These are phyloP conservation scores for Portunus trituberculatus DNA, from an alignment of 1,140 invertebrate species.

Conservation along the genomic window DNA sequence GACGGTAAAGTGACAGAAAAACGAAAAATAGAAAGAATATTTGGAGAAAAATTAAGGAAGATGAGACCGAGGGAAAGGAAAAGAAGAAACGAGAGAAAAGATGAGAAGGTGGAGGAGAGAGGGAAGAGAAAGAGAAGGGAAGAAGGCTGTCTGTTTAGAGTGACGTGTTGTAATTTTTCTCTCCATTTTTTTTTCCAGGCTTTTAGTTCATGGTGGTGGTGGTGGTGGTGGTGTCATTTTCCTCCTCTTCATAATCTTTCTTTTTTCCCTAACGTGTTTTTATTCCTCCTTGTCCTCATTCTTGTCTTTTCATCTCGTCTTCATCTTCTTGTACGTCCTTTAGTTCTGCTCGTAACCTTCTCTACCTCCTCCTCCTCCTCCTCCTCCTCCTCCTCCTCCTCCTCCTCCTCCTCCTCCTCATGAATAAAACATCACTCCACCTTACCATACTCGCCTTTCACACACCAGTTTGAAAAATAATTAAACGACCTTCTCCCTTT, in stretches of 20 bases:
- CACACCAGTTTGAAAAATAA: not conserved
- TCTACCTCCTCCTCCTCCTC: not conserved
- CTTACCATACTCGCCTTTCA: not conserved
- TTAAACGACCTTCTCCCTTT: not conserved
- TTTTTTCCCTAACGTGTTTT: not conserved
- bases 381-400: not conserved
- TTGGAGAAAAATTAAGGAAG: no score
- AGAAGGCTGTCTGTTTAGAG: no score
- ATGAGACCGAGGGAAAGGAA: no score
- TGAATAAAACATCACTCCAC: not conserved
- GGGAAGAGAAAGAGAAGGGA: no score
- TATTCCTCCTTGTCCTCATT: not conserved
- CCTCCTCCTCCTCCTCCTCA: constrained; percentile 8
- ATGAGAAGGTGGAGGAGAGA: no score
- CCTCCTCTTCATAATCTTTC: not conserved
- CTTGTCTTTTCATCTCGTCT: not conserved
- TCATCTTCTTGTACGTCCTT: not conserved
- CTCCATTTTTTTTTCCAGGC: no score
- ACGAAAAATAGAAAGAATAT: no score
- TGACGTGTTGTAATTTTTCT: no score
- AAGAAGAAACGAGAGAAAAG: no score
- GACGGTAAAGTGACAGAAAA: no score
- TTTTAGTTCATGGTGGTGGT: no score
- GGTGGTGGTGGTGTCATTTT: not conserved
- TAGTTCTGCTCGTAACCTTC: not conserved